Conservation (phyloP, 2,113 vertebrate genomes). For the Clinocottus analis region DNA sequence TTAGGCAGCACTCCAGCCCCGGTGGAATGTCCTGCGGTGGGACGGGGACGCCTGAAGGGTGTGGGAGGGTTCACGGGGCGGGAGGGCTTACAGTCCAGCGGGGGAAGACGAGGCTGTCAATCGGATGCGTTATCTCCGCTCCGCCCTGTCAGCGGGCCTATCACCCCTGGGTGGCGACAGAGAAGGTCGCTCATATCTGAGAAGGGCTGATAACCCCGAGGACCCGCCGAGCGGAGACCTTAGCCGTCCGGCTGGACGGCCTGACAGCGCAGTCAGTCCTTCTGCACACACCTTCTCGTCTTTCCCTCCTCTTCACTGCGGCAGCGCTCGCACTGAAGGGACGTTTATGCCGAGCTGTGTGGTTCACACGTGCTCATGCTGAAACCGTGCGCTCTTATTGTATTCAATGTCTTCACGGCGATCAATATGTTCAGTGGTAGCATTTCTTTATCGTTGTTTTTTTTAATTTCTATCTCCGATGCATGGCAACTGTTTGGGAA, state of each 20-base stretch:
- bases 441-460: background rate
- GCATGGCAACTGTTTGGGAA: background rate
- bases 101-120: conserved; percentile 63
- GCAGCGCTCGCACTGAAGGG: background rate
- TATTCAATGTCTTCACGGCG: background rate
- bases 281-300: conserved; percentile 49
- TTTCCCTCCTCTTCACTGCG: background rate
- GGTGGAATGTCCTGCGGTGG: conserved; percentile 57
- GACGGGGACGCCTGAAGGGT: conserved; percentile 26
- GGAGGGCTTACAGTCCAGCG: conserved; percentile 16
- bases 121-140: conserved; percentile 73
- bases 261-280: conserved; percentile 33
- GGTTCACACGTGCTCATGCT: background rate
- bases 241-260: conserved; percentile 31
- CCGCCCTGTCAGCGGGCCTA: conserved; percentile 66
- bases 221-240: conserved; percentile 42
- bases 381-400: background rate
- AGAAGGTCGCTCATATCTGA: conserved; percentile 78
- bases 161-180: conserved; percentile 80
- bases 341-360: too few relatives aligned
- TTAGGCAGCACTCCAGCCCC: conserved; percentile 37
- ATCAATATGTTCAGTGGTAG: background rate
- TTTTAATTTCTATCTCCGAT: background rate
- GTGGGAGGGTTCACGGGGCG: conserved; percentile 23
- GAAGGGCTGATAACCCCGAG: conserved; percentile 76